Evolutionary conservation across 2,113 vertebrate genomes (phyloP), one percentile per base, ranked within the genome.

Genomic region (Lepisosteus osseus): DNA sequence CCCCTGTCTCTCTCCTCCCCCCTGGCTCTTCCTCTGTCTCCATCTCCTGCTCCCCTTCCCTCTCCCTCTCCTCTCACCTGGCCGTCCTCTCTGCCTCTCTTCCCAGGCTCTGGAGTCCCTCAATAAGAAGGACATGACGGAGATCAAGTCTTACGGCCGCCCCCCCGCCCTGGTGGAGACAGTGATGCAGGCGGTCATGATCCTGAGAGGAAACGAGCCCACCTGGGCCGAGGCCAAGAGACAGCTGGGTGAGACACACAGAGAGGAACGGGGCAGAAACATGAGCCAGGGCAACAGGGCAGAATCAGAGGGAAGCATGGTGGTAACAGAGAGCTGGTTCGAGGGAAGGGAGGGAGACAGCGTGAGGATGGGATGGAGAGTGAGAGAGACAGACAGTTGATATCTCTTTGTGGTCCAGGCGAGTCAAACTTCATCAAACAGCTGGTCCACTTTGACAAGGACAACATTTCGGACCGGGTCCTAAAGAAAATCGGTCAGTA

Each of bases 151-250:
- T 0, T 96, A 96, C 0, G 94, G 93, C 4, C 90, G 90, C 14
- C 95, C 95, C 1, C 95, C 95, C 0, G 76, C 84, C 0, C 87
- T 93, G 67, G 95, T 97, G 74, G 95, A 97, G 85, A 96, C 91
- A 0, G 95, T 96, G 57, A 93, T 97, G 95, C 90, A 93, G 77
- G 95, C 95, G 0, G 95, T 97, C 72, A 96, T 97, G 95, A 97
- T 92, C 68, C 92, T 96, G 41, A 84, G 83, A 56, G 91, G 92
- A 61, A 93, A 89, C 1, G 95, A 96, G 67, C 94, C 95, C 13
- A 94, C 92, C 2, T 97, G 95, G 95, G 85, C 89, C 0, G 95
- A 97, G 79, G 94, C 95, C 80, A 96, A 96, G 87, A 88, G 91
- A 72, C 95, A 97, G 82, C 89, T 97, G 68, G 94, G 95, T 97